Percentiles rank a stretch among this genome's conserved stretches.
These are phyloP conservation scores for Drosophila tristis DNA, from an alignment of 1,140 invertebrate species.

Conservation along the genomic window DNA sequence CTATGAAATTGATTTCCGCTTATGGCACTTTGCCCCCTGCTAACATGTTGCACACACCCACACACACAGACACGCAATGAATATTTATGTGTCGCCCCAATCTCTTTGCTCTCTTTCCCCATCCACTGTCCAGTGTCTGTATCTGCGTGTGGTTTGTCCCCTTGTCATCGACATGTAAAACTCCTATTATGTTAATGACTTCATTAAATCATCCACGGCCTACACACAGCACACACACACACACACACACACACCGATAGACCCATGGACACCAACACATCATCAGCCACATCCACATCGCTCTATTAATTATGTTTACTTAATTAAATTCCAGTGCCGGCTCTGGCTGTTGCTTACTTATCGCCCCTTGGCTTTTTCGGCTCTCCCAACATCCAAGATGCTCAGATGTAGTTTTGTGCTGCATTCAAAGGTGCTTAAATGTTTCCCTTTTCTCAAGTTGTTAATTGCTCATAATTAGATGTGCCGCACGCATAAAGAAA, in stretches of 20 bases:
- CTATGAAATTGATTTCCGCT: slow-evolving; percentile 81
- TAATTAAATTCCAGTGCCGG: slow-evolving; percentile 41
- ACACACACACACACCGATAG: neutral
- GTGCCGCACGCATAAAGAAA: slow-evolving; percentile 44
- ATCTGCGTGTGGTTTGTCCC: slow-evolving; percentile 1
- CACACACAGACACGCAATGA: slow-evolving; percentile 46
- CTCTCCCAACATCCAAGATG: neutral
- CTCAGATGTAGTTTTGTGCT: slow-evolving; percentile 18
- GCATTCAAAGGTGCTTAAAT: slow-evolving; percentile 38
- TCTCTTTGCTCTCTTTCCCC: neutral
- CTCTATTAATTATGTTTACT: slow-evolving; percentile 61
- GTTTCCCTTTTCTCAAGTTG: slow-evolving; percentile 50
- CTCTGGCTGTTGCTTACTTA: slow-evolving; percentile 3
- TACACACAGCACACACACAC: neutral
- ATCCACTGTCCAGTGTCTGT: neutral
- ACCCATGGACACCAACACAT: slow-evolving; percentile 1
- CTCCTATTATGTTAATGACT: slow-evolving; percentile 71
- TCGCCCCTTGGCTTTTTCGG: neutral
- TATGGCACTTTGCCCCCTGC: slow-evolving; percentile 74
- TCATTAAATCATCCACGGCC: slow-evolving; percentile 56
- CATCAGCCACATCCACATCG: slow-evolving; percentile 19
- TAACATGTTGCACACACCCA: slow-evolving; percentile 66
- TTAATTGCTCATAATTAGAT: slow-evolving; percentile 78
- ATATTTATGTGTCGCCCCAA: slow-evolving; percentile 45
- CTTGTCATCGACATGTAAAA: slow-evolving; percentile 44